Percentiles rank a stretch among this genome's conserved stretches.
Evolutionary conservation across 1,140 invertebrate species (phyloP).

Genomic region (Anastrepha obliqua): DNA sequence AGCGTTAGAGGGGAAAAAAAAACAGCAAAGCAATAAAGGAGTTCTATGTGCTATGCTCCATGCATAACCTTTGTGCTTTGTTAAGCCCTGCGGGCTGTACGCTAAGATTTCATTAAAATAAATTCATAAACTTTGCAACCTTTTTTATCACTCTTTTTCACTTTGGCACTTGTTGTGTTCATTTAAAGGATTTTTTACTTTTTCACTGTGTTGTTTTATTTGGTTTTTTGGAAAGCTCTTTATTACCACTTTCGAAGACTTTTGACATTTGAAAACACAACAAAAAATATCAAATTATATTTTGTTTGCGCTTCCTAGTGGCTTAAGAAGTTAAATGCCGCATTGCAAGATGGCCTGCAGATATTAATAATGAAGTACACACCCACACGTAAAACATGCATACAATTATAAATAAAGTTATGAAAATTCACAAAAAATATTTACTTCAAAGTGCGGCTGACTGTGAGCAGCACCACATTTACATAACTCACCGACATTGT

Average conservation of each 20-base stretch:
- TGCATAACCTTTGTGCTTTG: background rate
- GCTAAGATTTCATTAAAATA: conserved; percentile 12
- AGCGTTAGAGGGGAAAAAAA: background rate
- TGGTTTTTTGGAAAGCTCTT: background rate
- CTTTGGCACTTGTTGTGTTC: background rate
- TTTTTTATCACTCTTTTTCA: background rate
- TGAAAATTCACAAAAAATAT: background rate
- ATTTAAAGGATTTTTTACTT: background rate
- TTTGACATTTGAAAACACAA: conserved; percentile 6
- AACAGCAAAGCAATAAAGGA: background rate
- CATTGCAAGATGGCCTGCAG: background rate
- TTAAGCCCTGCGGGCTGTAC: background rate
- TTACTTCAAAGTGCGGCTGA: conserved; percentile 12
- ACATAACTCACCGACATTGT: conserved; percentile 40
- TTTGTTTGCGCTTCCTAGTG: background rate
- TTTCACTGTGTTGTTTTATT: background rate
- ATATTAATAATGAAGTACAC: background rate
- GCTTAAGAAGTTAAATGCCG: conserved; percentile 34
- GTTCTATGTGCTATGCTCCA: background rate
- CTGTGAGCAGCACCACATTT: background rate
- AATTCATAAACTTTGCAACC: background rate
- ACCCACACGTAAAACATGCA: background rate
- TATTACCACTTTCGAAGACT: background rate
- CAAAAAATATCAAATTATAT: background rate
- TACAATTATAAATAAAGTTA: background rate